Evolutionary conservation across 2,797 vertebrate genomes (phyloP), one percentile per base, ranked within the genome.

Genomic region (Eurystomus glaucurus): DNA sequence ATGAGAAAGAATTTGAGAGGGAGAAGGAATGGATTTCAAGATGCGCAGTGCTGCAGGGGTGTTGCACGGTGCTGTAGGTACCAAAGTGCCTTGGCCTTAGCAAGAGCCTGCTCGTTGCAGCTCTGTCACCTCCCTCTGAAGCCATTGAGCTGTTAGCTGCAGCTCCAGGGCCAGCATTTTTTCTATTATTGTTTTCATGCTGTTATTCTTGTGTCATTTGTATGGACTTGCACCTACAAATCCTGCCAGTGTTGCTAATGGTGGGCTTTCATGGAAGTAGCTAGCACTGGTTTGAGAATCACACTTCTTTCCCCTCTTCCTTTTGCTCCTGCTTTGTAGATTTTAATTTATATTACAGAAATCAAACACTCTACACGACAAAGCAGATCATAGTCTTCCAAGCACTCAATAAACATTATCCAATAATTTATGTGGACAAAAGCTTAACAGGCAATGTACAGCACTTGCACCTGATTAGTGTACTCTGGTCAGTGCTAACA

Each of bases 121-220:
- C 39, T 70, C 28, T 74, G 28, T 35, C 61, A 31, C 31, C 35
- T 60, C 26, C 21, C 15, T 14, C 50, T 45, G 77, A 74, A 64
- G 60, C 35, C 0, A 0, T 1, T 1, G 72, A 60, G 61, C 70
- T 4, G 0, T 58, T 48, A n/a, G 20, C 37, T 81, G n/a, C 48
- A 77, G 14, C 54, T 31, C 58, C 29, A 58, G n/a, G 69, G 46
- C 23, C 51, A 70, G 13, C 19, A 21, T 35, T 54, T 64, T 70
- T 60, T 74, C 60, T 15, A 12, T 57, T 62, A 23, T 11, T 78
- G 31, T 64, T 79, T 78, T 70, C 51, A 29, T 51, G 41, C 35
- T 83, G 9, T 60, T 83, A 20, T 75, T 74, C 28, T 39, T 85
- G 14, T 43, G 18, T 25, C n/a, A 26, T 72, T 71, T 1, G 2